Conservation (phyloP, 2,888 invertebrate genomes). For the Phalangium opilio region DNA sequence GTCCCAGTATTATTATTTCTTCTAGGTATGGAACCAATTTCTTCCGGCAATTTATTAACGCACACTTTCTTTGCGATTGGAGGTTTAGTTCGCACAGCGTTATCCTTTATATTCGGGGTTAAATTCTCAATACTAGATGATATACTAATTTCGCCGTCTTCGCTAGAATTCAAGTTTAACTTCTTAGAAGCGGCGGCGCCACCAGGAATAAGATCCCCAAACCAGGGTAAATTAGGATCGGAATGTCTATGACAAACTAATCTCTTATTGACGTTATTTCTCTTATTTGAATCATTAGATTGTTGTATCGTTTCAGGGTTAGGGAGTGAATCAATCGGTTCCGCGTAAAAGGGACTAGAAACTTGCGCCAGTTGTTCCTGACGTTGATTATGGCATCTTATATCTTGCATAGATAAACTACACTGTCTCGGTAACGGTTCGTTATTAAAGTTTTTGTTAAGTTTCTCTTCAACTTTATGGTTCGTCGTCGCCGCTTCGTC, state of each 20-base stretch:
- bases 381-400: background rate
- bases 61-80: too few relatives aligned
- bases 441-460: background rate
- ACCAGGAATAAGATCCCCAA: background rate
- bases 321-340: conserved; percentile 63
- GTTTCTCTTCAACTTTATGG: background rate
- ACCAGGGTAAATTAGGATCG: conserved; percentile 19
- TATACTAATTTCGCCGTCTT: conserved; percentile 11
- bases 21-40: too few relatives aligned
- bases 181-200: too few relatives aligned
- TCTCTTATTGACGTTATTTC: conserved; percentile 1
- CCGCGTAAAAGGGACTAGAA: conserved; percentile 70
- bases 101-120: background rate
- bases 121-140: conserved; percentile 20
- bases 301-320: too few relatives aligned
- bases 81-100: too few relatives aligned
- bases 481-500: background rate
- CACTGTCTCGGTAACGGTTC: background rate
- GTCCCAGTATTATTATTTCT: too few relatives aligned
- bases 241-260: conserved; percentile 18
- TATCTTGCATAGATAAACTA: background rate
- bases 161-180: conserved; percentile 7
- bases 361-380: conserved; percentile 18
- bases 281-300: too few relatives aligned
- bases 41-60: too few relatives aligned